These are phyloP conservation scores for Delia radicum DNA, from an alignment of 1,140 invertebrate genomes.

Conservation along the genomic window DNA sequence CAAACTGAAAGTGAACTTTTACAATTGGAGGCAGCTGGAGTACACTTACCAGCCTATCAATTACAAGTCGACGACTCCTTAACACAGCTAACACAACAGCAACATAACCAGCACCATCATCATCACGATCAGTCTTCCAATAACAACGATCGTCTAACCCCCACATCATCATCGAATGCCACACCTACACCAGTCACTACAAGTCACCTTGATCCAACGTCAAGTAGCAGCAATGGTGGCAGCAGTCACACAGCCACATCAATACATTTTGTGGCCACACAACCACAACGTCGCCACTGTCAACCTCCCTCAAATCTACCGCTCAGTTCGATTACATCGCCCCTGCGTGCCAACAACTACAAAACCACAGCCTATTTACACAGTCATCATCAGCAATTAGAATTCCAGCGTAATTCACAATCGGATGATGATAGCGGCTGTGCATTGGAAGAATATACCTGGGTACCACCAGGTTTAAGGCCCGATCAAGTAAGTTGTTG, in stretches of 20 bases:
- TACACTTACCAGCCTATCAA: slow-evolving; percentile 29
- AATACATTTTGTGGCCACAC: slow-evolving; percentile 44
- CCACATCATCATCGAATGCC: slow-evolving; percentile 28
- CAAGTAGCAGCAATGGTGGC: slow-evolving; percentile 35
- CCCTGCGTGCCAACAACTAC: slow-evolving; percentile 48
- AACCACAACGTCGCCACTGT: slow-evolving; percentile 46
- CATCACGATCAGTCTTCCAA: slow-evolving; percentile 23
- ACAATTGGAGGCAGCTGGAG: slow-evolving; percentile 47
- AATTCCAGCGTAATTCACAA: slow-evolving; percentile 87
- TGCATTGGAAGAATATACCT: slow-evolving; percentile 95
- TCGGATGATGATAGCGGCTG: slow-evolving; percentile 97
- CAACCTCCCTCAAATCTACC: slow-evolving; percentile 49
- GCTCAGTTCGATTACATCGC: slow-evolving; percentile 47
- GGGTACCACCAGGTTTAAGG: slow-evolving; percentile 93
- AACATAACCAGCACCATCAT: slow-evolving; percentile 25
- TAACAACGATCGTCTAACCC: slow-evolving; percentile 26
- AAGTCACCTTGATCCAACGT: slow-evolving; percentile 38
- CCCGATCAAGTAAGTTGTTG: slow-evolving; percentile 84
- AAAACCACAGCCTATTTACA: slow-evolving; percentile 38
- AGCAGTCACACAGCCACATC: slow-evolving; percentile 37
- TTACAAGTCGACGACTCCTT: slow-evolving; percentile 24
- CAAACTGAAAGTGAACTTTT: slow-evolving; percentile 52
- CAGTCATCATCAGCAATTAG: slow-evolving; percentile 51
- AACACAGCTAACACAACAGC: slow-evolving; percentile 29
- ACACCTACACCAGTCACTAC: slow-evolving; percentile 34